Base-by-base conservation (phyloP, 2,113 vertebrate genomes). In the Eretmodus cyanostictus region DNA sequence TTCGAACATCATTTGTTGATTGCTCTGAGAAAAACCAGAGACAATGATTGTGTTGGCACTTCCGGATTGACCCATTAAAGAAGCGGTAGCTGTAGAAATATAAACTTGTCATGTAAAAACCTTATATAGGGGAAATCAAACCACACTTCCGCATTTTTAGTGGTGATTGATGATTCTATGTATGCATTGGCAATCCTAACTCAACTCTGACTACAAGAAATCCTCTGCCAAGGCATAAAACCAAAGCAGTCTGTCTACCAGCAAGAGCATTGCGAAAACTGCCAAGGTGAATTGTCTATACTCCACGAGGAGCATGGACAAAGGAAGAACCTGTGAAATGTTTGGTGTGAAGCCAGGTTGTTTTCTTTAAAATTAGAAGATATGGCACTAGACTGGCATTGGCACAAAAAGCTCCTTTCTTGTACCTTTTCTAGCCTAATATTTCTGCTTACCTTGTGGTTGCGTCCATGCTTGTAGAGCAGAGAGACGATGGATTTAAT, bases 401-500 rank as follows among this genome's bases (percentile, higher is more conserved):
- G 10, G 73, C 73, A n/a, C 27, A 49, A 31, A 34, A 34, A 34
- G 27, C 45, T 78, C 71, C 6, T 12, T 49, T 47, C 42, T 49
- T 49, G 42, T 31, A 49, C 42, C 16, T 78, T 78, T 34, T 49
- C 45, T 49, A 3, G 45, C 1, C 73, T 49, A 51, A 51, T 78
- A 78, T 31, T 49, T 51, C 73, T 13, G n/a, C 82, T 16, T 89
- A 99, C 98, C 98, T 99, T 99, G 94, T 98, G 97, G 94, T 99
- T 99, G 54, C 98, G 97, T 45, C 98, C 98, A 0, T 99, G 98
- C 82, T 99, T 99, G 94, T 99, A 98, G 93, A 99, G 92, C 86
- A 99, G 87, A 87, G 98, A 99, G 94, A 99, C 98, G 86, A 99
- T 98, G 63, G 98, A 98, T 93, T 97, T 98, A 89, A 99, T 99